Conservation (phyloP, 2,797 vertebrate species). For the Potorous gilbertii region DNA sequence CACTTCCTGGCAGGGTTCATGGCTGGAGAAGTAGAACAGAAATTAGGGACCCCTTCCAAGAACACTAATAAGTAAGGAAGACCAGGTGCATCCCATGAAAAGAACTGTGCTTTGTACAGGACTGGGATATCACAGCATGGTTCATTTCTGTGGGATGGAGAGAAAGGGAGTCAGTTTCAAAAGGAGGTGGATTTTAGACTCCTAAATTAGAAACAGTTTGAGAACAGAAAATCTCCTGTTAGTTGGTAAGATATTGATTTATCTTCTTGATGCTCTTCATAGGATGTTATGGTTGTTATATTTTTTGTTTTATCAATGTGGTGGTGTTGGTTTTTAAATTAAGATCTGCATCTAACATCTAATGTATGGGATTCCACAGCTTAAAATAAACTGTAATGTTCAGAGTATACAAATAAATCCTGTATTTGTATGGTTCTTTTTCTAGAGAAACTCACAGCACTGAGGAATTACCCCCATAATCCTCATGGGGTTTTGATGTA, state of each 20-base stretch:
- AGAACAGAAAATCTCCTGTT: background rate
- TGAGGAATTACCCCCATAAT: background rate
- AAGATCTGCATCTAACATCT: background rate
- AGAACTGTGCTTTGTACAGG: background rate
- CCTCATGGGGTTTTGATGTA: background rate
- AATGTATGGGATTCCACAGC: background rate
- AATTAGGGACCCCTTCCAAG: conserved; percentile 20
- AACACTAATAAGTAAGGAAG: conserved; percentile 7
- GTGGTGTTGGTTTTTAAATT: background rate
- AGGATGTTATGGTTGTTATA: background rate
- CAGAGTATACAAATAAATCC: background rate
- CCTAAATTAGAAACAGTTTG: background rate
- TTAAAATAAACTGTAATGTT: background rate
- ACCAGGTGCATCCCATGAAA: conserved; percentile 15
- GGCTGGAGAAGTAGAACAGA: background rate
- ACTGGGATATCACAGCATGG: no score
- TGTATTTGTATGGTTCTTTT: background rate
- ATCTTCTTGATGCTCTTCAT: background rate
- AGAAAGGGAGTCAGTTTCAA: background rate
- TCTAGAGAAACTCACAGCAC: no score
- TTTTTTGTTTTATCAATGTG: background rate
- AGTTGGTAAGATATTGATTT: background rate
- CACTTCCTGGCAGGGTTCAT: conserved; percentile 50
- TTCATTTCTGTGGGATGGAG: rapidly evolving
- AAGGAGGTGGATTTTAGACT: no score